Conservation (phyloP, 2,113 vertebrate species). For the Onychorhynchus coronatus region DNA sequence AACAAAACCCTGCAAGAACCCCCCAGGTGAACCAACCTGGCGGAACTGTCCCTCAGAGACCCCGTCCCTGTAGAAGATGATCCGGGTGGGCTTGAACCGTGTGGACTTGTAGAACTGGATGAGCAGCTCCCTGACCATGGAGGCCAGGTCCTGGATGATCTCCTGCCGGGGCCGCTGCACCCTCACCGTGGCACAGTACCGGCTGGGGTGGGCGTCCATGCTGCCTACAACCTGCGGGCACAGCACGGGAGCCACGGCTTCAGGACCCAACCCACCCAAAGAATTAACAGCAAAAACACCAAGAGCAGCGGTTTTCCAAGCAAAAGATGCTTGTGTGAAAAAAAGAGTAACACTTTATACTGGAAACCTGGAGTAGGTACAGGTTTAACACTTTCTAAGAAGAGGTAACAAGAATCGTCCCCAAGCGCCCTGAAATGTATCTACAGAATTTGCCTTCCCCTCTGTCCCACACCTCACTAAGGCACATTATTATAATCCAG, state of each 20-base stretch:
- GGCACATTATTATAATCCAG: not conserved
- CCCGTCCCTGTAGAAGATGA: constrained; percentile 93
- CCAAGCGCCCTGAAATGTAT: not conserved
- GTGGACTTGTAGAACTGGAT: constrained; percentile 99
- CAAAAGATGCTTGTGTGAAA: not conserved
- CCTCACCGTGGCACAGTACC: constrained; percentile 97
- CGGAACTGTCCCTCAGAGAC: constrained; percentile 98
- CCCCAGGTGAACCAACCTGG: constrained; percentile 78
- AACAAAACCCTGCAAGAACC: not conserved
- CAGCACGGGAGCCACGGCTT: not conserved
- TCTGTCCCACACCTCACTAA: not conserved
- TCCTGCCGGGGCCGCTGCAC: constrained; percentile 97
- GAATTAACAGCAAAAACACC: not conserved
- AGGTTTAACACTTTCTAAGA: not conserved
- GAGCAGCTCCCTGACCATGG: constrained; percentile 97
- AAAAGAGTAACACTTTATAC: not conserved
- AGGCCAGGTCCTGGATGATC: constrained; percentile 96
- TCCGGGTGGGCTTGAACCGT: constrained; percentile 96
- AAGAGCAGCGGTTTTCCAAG: not conserved
- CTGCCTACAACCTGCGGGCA: constrained; percentile 92
- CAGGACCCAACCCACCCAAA: not conserved
- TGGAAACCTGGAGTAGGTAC: not conserved
- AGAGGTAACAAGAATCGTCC: not conserved
- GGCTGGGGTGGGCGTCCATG: constrained; percentile 98
- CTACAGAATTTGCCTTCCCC: not conserved